Conservation (phyloP, 2,113 vertebrate species). For the Carollia perspicillata region DNA sequence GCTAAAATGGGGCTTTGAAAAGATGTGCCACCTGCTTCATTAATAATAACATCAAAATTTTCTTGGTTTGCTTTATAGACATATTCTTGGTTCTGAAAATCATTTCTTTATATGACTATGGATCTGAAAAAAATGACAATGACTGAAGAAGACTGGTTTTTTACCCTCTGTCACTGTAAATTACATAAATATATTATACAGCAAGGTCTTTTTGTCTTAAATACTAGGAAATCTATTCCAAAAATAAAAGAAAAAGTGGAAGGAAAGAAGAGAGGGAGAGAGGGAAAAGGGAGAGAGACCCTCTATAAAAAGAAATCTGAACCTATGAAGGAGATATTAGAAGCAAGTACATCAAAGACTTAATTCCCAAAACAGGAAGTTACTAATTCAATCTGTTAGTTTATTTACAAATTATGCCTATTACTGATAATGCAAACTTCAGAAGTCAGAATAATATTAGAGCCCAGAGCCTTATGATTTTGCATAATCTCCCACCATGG, state of each 20-base stretch:
- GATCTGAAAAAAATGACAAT: constrained; percentile 20
- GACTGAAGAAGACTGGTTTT: constrained; percentile 18
- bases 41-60: constrained; percentile 70
- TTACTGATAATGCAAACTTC: constrained; percentile 37
- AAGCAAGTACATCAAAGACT: not conserved
- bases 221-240: constrained; percentile 49
- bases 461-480: not conserved
- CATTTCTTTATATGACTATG: constrained; percentile 65
- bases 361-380: constrained; percentile 50
- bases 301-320: constrained; percentile 45
- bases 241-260: not conserved
- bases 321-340: constrained; percentile 25
- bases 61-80: constrained; percentile 64
- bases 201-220: constrained; percentile 64
- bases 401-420: constrained; percentile 54
- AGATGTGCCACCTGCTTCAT: constrained; percentile 74
- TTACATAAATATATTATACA: constrained; percentile 63
- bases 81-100: constrained; percentile 41
- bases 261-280: not conserved
- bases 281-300: not conserved
- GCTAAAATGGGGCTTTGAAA: constrained; percentile 77
- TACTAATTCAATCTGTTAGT: constrained; percentile 45
- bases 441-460: not conserved
- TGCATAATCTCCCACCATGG: not conserved
- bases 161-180: constrained; percentile 49